Conservation (phyloP, 2,113 vertebrate species). For the Zootoca vivipara region DNA sequence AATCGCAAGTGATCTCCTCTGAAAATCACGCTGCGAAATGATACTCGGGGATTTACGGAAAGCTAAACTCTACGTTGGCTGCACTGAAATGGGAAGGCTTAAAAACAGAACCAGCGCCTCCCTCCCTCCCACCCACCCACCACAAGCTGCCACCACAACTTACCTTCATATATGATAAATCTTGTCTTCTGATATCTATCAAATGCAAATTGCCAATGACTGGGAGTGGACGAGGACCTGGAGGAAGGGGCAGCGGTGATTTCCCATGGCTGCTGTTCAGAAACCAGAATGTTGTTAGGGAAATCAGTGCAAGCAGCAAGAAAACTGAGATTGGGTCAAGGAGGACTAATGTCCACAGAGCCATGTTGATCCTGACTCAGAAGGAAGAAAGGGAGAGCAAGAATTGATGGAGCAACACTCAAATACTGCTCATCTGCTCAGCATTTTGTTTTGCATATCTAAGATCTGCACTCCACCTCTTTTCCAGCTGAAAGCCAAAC, state of each 20-base stretch:
- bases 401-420: not conserved
- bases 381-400: not conserved
- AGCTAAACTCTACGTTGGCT: no score
- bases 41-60: not conserved
- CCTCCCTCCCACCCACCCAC: no score
- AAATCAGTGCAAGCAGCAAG: not conserved
- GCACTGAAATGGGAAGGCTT: not conserved
- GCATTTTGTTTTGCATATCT: not conserved
- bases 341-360: not conserved
- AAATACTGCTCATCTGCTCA: not conserved
- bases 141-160: not conserved
- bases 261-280: not conserved
- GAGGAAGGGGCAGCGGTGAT: conserved; percentile 35
- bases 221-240: conserved; percentile 26
- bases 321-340: not conserved
- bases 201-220: conserved; percentile 60
- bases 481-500: not conserved
- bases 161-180: conserved; percentile 58
- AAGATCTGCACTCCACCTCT: not conserved
- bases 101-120: not conserved
- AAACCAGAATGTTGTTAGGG: not conserved
- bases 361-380: conserved; percentile 1
- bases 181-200: conserved; percentile 55
- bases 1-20: not conserved
- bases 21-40: not conserved